A percentile compares a stretch with the other conserved stretches of the same genome.
Conservation (phyloP, 1,140 invertebrate species). For the Lasaia peninsularis region DNA sequence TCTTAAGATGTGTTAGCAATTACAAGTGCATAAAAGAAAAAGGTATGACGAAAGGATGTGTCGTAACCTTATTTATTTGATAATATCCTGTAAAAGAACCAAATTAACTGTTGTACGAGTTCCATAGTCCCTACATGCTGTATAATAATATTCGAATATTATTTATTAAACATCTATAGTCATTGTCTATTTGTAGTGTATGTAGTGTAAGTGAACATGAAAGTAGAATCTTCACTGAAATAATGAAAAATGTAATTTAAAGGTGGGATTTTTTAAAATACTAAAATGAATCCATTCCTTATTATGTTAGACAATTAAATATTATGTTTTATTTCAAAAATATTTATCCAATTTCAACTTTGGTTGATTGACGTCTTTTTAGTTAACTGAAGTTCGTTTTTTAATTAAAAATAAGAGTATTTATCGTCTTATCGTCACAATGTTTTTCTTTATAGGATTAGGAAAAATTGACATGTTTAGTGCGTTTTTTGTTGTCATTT, state of each 20-base stretch:
- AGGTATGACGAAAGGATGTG: too few species aligned
- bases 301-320: slow-evolving; percentile 46
- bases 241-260: slow-evolving; percentile 26
- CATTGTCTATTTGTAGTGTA: not conserved
- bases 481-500: too few species aligned
- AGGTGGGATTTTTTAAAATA: slow-evolving; percentile 42
- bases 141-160: slow-evolving; percentile 4
- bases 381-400: not conserved
- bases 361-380: not conserved
- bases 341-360: slow-evolving; percentile 7
- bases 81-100: not conserved
- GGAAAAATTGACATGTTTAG: too few species aligned
- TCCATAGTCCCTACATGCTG: not conserved
- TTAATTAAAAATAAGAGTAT: not conserved
- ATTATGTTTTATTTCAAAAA: slow-evolving; percentile 9
- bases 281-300: slow-evolving; percentile 66
- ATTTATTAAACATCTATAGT: slow-evolving; percentile 3
- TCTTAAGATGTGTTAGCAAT: too few species aligned
- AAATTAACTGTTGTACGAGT: not conserved
- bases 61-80: too few species aligned
- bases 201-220: slow-evolving; percentile 20
- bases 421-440: too few species aligned
- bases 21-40: too few species aligned
- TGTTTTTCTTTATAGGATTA: too few species aligned
- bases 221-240: slow-evolving; percentile 21